Conservation (phyloP, 2,797 vertebrate species). For the Urophycis tenuis region DNA sequence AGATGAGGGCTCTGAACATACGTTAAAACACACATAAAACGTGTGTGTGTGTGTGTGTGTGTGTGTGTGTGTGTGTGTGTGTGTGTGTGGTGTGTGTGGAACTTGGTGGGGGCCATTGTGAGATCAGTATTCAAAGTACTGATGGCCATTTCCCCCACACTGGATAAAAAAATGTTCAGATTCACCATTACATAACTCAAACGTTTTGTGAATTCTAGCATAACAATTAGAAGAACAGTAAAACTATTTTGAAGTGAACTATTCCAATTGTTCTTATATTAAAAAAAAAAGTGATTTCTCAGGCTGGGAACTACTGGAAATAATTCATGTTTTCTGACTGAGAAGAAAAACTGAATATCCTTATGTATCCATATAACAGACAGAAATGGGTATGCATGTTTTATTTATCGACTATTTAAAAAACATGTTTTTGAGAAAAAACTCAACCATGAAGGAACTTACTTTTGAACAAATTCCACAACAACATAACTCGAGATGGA, state of each 20-base stretch:
- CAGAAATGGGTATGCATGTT: neutral
- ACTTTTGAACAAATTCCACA: neutral
- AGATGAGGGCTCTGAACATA: too few relatives aligned
- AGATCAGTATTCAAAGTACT: too few relatives aligned
- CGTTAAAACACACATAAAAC: too few relatives aligned
- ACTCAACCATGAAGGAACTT: neutral
- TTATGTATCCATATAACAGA: neutral
- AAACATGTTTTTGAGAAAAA: slow-evolving; percentile 3
- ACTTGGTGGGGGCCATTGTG: too few relatives aligned
- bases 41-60: too few relatives aligned
- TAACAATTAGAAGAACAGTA: neutral
- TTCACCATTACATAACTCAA: too few relatives aligned
- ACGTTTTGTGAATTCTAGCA: too few relatives aligned
- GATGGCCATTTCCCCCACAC: too few relatives aligned
- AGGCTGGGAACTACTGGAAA: neutral
- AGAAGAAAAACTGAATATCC: neutral
- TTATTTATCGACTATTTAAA: slow-evolving; percentile 1
- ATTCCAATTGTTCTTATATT: neutral
- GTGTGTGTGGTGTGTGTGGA: too few relatives aligned
- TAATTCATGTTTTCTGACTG: slow-evolving; percentile 1
- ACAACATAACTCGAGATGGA: neutral
- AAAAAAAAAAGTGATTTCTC: neutral
- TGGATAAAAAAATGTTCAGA: too few relatives aligned
- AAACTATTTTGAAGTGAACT: neutral
- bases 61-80: too few relatives aligned